These are phyloP conservation scores for Drosophila nr. perissopoda DNA, from an alignment of 2,888 invertebrate species.

Conservation along the genomic window DNA sequence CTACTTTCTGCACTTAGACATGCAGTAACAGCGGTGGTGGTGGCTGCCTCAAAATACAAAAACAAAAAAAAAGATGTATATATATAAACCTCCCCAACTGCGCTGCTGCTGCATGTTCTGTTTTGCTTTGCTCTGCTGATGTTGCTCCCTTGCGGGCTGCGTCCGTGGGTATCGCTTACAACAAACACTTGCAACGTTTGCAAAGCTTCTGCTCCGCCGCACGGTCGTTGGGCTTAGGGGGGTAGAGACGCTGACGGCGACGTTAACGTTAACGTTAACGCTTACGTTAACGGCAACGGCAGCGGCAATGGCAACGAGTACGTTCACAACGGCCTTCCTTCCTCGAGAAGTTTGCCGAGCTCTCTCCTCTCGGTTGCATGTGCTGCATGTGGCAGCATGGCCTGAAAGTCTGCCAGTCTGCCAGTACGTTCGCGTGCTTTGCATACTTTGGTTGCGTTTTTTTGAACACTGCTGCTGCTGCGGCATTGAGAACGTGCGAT, in stretches of 20 bases:
- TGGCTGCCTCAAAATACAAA: constrained; percentile 59
- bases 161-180: constrained; percentile 77
- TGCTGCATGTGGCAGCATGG: constrained; percentile 57
- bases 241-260: constrained; percentile 38
- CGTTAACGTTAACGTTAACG: constrained; percentile 60
- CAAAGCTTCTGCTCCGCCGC: constrained; percentile 67
- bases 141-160: constrained; percentile 65
- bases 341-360: constrained; percentile 74
- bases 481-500: constrained; percentile 28
- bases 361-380: constrained; percentile 62
- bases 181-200: constrained; percentile 79
- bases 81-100: constrained; percentile 64
- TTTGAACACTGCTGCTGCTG: constrained; percentile 56
- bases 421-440: constrained; percentile 84
- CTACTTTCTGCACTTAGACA: constrained; percentile 78
- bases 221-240: constrained; percentile 53
- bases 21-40: constrained; percentile 51
- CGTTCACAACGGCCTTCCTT: constrained; percentile 56
- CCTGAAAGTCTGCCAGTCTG: constrained; percentile 61
- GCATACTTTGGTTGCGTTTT: constrained; percentile 84
- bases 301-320: constrained; percentile 5
- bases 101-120: constrained; percentile 29
- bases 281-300: constrained; percentile 38
- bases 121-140: constrained; percentile 11
- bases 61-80: constrained; percentile 23